Conservation (phyloP, 1,140 invertebrate genomes). For the Thaumetopoea pityocampa region DNA sequence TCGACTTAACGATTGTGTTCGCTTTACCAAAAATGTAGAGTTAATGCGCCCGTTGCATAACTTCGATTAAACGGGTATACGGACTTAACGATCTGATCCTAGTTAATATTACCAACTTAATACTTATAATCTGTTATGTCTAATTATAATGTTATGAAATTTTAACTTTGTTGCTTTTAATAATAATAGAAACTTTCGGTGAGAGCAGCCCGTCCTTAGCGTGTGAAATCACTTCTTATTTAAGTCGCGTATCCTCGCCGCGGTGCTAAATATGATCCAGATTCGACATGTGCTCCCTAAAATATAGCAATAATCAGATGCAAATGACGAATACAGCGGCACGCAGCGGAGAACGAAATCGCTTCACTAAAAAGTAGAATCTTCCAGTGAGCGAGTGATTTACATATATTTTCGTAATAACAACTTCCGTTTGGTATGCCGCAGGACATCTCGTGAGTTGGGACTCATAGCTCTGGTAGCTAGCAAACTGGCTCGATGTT, state of each 20-base stretch:
- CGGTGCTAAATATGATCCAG: slow-evolving; percentile 44
- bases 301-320: slow-evolving; percentile 62
- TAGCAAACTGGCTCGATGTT: slow-evolving; percentile 21
- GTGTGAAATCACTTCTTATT: slow-evolving; percentile 54
- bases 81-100: slow-evolving; percentile 28
- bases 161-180: slow-evolving; percentile 25
- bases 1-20: slow-evolving; percentile 56
- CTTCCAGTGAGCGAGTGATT: slow-evolving; percentile 50
- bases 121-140: slow-evolving; percentile 5
- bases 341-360: slow-evolving; percentile 45
- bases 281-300: slow-evolving; percentile 62
- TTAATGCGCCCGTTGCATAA: slow-evolving; percentile 44
- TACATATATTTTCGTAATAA: slow-evolving; percentile 68
- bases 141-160: not conserved
- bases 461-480: slow-evolving; percentile 23
- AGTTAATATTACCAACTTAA: slow-evolving; percentile 26
- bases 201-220: slow-evolving; percentile 21
- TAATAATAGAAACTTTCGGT: slow-evolving; percentile 20
- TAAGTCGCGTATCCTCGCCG: slow-evolving; percentile 32
- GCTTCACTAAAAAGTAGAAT: slow-evolving; percentile 39
- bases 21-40: slow-evolving; percentile 48
- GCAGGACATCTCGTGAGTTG: slow-evolving; percentile 45
- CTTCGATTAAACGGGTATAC: slow-evolving; percentile 41
- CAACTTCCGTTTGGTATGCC: slow-evolving; percentile 54
- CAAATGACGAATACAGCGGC: slow-evolving; percentile 50